Base-by-base conservation (phyloP, 1,140 invertebrate genomes). In the Aphelenchoides besseyi region DNA sequence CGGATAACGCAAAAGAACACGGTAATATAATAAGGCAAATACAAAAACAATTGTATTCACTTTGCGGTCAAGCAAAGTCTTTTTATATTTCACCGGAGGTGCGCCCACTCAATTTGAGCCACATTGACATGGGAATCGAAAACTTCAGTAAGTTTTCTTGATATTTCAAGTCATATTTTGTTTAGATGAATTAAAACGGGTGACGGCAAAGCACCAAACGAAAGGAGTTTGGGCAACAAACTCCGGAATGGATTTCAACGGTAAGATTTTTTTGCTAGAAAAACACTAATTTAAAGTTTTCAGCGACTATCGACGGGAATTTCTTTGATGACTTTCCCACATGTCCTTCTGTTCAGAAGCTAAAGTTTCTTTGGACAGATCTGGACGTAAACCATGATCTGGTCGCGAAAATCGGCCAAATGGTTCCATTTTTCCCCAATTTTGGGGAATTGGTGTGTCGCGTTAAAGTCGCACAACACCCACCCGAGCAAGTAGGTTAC, bases 31-130 rank as follows among this genome's bases (percentile, higher is more conserved):
- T 41, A 5, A 41, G 5, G 37, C 37, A 41, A 41, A n/a, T 41
- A 41, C 5, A 41, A 41, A n/a, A 64, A 5, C 62, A 53, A 35
- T 52, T 61, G 41, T 64, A 8, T 64, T 53, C 54, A 64, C 41
- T 64, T 64, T n/a, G 32, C 5, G n/a, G n/a, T n/a, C n/a, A n/a
- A n/a, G n/a, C n/a, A n/a, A n/a, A n/a, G n/a, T n/a, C n/a, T n/a
- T n/a, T n/a, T n/a, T n/a, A n/a, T n/a, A n/a, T n/a, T n/a, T n/a
- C n/a, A n/a, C n/a, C n/a, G n/a, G n/a, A n/a, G n/a, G 37, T 41
- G 37, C 37, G 5, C n/a, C 37, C 5, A 8, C 37, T 41, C 5
- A 41, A 41, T 41, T n/a, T 41, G n/a, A 41, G 37, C n/a, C n/a
- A 41, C 37, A 8, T 5, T 41, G 37, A n/a, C n/a, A 8, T n/a